Conservation (phyloP, 2,888 invertebrate genomes). For the Callyntrura guangdongensis region DNA sequence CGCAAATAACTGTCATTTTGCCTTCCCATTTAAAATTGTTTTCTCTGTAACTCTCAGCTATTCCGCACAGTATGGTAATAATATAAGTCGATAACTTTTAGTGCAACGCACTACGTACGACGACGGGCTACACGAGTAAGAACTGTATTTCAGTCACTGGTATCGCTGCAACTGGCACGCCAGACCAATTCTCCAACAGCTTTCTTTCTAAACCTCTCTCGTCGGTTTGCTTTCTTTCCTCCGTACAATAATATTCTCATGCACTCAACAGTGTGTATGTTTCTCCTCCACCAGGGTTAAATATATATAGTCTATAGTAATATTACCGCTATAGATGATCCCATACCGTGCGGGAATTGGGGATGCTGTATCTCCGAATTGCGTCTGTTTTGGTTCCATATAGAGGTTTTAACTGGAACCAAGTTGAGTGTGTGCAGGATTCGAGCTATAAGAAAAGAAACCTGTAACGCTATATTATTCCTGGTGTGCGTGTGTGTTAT, state of each 20-base stretch:
- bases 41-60: neutral
- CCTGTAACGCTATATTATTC: no score
- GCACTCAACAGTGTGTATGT: neutral
- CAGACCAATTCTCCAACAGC: conserved; percentile 65
- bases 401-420: neutral
- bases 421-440: no score
- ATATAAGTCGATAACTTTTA: neutral
- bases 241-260: neutral
- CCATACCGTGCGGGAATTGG: neutral
- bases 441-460: no score
- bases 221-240: neutral
- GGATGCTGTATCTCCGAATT: neutral
- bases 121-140: neutral
- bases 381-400: neutral
- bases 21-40: neutral
- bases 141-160: conserved; percentile 49
- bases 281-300: neutral
- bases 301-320: no score
- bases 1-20: no score
- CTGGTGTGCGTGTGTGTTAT: no score
- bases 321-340: neutral
- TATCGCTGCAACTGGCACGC: conserved; percentile 71
- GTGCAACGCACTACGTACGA: neutral
- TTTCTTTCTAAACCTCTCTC: conserved; percentile 4
- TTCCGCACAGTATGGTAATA: neutral